Evolutionary conservation across 2,888 invertebrate species (phyloP), one percentile per base, ranked within the genome.

Genomic region (Sisyra terminalis): DNA sequence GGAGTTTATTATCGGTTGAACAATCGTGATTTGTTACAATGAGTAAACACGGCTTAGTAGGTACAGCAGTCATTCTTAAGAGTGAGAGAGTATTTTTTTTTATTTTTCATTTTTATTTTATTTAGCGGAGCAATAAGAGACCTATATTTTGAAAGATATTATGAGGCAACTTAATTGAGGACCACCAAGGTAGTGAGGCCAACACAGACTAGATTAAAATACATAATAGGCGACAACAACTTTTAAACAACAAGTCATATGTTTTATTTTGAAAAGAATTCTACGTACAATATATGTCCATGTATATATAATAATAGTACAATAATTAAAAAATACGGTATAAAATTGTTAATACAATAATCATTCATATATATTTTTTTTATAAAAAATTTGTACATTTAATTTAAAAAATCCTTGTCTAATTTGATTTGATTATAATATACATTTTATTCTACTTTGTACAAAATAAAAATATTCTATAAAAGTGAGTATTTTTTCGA

Each of bases 91-190:
- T 2, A 11, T 34, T 13, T 34, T 34, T 3, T 34, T 34, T 34
- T 15, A 11, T 3, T 34, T 13, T 34, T 7, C 15, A 34, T 34
- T 13, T 34, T 13, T 11, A 17, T 38, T 17, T 38, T 38, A 17
- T 17, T 17, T 17, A 38, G 38, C 38, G 16, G 11, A 17, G 15
- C 16, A 16, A 34, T 15, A 34, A 32, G 11, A 38, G 38, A 38
- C 38, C 38, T 38, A 38, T 38, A 38, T 38, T 38, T 38, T 38
- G 38, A 38, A 17, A 38, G 38, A 38, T 38, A 38, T 38, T 38
- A 38, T 17, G 38, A 17, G 17, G 38, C 38, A 38, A 16, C 38
- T 38, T 38, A 38, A 38, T 38, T 38, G 38, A 38, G 16, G 38
- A 38, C 38, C 38, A 38, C 38, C 38, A 38, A 16, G 16, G 38